Base-by-base conservation (phyloP, 2,888 invertebrate species). In the Pycnomerus fuliginosus region DNA sequence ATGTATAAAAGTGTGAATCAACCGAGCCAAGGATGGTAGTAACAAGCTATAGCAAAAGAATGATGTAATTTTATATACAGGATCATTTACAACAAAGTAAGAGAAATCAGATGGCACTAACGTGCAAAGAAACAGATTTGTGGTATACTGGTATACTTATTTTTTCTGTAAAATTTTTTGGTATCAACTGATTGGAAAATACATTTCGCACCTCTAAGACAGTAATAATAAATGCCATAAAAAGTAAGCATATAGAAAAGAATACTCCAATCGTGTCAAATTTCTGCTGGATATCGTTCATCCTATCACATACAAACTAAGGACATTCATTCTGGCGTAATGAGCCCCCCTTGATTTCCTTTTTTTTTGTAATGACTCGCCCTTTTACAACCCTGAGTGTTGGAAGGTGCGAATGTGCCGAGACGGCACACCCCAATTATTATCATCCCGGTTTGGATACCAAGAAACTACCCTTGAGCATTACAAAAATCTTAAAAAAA, bases 401-500 rank as follows among this genome's bases (percentile, higher is more conserved):
- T 61, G 60, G 60, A 62, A 62, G 60, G 47, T 50, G 56, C 53
- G 53, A 60, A n/a, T 16, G 14, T 16, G 23, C 23, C 23, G 2
- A 10, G 11, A 23, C n/a, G 4, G n/a, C 23, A 11, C 23, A 51
- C 48, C 51, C 48, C 56, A 10, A 23, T 11, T 23, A 23, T 23
- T 42, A 38, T 47, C 58, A 55, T 56, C 60, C 58, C 43, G 50
- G 51, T 56, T 59, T 60, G 59, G 59, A 58, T 58, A 60, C 46
- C 51, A 25, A 53, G 52, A 37, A 49, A 58, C 58, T 60, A 59
- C 62, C 61, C 59, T 70, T 70, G 70, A 70, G 70, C 70, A 69
- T 68, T 69, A 68, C 62, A 67, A 69, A 64, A 65, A 61, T 60
- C 59, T 67, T 68, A 64, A 68, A 69, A 69, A 70, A 70, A 69